A percentile compares a stretch with the other conserved stretches of the same genome.
Evolutionary conservation across 2,888 invertebrate genomes (phyloP).

Genomic region (Spilarctia lutea): DNA sequence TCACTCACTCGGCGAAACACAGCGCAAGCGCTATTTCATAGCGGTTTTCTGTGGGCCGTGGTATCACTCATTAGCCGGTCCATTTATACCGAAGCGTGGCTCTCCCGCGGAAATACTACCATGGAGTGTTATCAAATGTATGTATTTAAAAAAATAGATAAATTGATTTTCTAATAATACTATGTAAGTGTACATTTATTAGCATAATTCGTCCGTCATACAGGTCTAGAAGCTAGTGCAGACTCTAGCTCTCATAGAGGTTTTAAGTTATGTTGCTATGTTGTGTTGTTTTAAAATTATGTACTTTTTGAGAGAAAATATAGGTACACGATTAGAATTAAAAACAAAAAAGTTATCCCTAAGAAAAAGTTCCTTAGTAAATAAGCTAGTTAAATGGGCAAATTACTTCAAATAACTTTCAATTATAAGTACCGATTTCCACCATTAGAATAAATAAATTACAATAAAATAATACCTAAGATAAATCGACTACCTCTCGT

Average conservation of each 20-base stretch:
- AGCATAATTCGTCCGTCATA: neutral
- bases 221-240: too few species aligned
- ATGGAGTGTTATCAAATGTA: neutral
- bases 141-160: accelerated
- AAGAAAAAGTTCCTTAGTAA: neutral
- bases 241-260: too few species aligned
- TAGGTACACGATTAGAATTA: too few species aligned
- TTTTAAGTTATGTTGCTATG: too few species aligned
- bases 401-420: neutral
- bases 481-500: neutral
- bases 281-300: too few species aligned
- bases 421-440: neutral
- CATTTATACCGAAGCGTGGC: too few species aligned
- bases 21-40: too few species aligned
- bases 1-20: too few species aligned
- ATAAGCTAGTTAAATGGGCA: neutral
- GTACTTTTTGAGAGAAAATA: too few species aligned
- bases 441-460: neutral
- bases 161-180: neutral
- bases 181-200: neutral
- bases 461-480: neutral
- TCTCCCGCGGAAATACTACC: too few species aligned
- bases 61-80: too few species aligned
- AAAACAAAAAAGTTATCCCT: neutral
- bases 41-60: too few species aligned